Conservation (phyloP, 2,113 vertebrate genomes). For the Calidris pugnax region DNA sequence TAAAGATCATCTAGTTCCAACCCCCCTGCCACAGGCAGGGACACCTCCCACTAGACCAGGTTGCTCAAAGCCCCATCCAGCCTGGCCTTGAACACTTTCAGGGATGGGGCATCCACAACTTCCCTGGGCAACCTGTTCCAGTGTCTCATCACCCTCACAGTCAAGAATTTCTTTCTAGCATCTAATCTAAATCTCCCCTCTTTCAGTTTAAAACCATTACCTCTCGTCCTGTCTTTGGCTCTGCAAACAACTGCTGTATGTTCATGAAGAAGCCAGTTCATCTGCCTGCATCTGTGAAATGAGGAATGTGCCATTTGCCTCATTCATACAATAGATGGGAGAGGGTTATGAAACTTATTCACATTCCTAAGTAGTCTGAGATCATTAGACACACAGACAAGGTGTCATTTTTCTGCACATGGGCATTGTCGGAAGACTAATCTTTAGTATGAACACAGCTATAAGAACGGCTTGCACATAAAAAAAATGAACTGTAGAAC, state of each 20-base stretch:
- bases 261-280: not conserved
- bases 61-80: too few species aligned
- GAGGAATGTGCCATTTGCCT: not conserved
- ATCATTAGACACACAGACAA: not conserved
- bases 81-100: too few species aligned
- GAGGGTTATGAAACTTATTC: not conserved
- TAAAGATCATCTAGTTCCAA: too few species aligned
- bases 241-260: not conserved
- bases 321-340: not conserved
- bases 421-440: not conserved
- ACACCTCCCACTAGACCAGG: too few species aligned
- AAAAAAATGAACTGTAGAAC: not conserved
- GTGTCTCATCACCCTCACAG: too few species aligned
- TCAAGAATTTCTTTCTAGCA: too few species aligned
- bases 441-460: not conserved
- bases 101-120: too few species aligned
- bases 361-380: not conserved
- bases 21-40: too few species aligned
- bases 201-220: too few species aligned
- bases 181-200: too few species aligned
- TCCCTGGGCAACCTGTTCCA: too few species aligned
- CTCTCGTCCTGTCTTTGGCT: not conserved
- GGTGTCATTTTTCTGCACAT: not conserved
- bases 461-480: not conserved
- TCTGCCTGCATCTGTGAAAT: not conserved